Evolutionary conservation across 2,888 invertebrate species (phyloP), one percentile per base, ranked within the genome.

Genomic region (Tinea trinotella): DNA sequence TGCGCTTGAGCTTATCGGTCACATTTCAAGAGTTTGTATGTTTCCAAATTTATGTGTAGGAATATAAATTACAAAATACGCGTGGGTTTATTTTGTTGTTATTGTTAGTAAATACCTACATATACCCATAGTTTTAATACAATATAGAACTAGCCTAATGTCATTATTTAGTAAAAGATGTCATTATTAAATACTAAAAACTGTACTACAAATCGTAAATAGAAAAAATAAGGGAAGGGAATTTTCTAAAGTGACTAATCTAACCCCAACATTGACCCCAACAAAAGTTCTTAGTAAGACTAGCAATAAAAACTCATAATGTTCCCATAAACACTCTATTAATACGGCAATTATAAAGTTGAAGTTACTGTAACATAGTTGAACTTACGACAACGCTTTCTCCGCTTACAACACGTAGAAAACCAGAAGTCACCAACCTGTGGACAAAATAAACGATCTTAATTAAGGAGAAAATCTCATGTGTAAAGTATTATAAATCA

Each of bases 401-500:
- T 53, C 52, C 44, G 30, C 53, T 49, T 13, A 40, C 10, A 30
- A n/a, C 49, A 54, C 30, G 36, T 36, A 46, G 40, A 52, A 54
- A 20, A 52, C 22, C 19, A 40, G 36, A 40, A 55, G 36, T 18
- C 19, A 60, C 60, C 35, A 60, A 64, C 64, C 62, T 64, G 62
- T 55, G 59, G 58, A 61, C 59, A 62, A 60, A 61, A 59, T 58
- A 60, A 62, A 62, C 58, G 55, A 57, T 57, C 59, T 61, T 64
- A 63, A 64, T 64, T 63, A 64, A 64, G 59, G 59, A 56, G 58
- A 60, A 61, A 61, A 58, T 56, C 55, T 62, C 58, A 60, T 60
- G 58, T 61, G 57, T 63, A 61, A 62, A 59, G 59, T 12, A 36
- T 24, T 44, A 66, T 68, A 67, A 68, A 68, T 67, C 63, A 68